These are phyloP conservation scores for Chrysocyon brachyurus DNA, from an alignment of 2,797 vertebrate species.

Conservation along the genomic window DNA sequence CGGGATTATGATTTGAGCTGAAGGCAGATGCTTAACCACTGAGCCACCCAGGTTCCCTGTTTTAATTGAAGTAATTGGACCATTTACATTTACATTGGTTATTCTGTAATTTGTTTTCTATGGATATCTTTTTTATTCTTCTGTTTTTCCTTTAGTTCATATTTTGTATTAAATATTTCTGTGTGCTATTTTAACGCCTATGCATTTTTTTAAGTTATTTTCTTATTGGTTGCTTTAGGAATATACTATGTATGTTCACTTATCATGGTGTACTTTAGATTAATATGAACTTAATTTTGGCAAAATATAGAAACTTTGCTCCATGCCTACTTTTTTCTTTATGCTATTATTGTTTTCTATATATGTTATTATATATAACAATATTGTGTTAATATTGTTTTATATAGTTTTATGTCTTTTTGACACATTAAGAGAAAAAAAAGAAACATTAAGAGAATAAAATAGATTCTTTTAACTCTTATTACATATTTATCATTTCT, in stretches of 20 bases:
- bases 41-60: background rate
- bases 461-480: background rate
- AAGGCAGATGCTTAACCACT: background rate
- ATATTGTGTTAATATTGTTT: slow-evolving; percentile 14
- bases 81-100: background rate
- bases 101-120: background rate
- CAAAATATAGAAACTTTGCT: slow-evolving; percentile 37
- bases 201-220: background rate
- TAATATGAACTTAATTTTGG: slow-evolving; percentile 6
- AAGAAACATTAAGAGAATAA: background rate
- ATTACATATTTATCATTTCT: slow-evolving; percentile 26
- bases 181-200: background rate
- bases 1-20: too few relatives aligned
- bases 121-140: background rate
- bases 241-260: background rate
- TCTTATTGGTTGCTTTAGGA: slow-evolving; percentile 27
- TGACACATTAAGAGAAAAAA: slow-evolving; percentile 17
- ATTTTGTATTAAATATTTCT: slow-evolving; percentile 50
- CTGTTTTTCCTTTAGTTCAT: background rate
- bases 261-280: background rate
- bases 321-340: background rate
- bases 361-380: background rate
- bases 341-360: background rate
- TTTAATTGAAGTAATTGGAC: background rate
- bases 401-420: slow-evolving; percentile 18